Conservation (phyloP, 2,797 vertebrate genomes). For the Cryptoprocta ferox region DNA sequence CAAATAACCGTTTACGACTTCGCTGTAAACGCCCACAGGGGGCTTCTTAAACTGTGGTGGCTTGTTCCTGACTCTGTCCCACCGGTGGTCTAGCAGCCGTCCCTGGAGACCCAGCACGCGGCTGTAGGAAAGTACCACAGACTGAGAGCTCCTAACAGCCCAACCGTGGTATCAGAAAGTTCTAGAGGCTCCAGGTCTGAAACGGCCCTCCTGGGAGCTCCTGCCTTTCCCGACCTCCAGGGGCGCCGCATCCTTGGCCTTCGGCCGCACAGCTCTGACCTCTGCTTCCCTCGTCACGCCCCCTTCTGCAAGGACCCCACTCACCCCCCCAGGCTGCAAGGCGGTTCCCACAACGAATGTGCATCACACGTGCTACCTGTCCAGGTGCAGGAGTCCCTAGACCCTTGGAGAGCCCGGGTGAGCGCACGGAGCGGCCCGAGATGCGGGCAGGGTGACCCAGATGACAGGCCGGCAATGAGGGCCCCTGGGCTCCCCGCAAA, state of each 20-base stretch:
- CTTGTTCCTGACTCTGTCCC: background rate
- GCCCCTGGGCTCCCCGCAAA: background rate
- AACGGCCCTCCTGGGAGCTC: background rate
- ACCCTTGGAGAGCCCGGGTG: background rate
- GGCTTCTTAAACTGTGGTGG: background rate
- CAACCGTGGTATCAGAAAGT: background rate
- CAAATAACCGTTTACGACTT: fast-evolving
- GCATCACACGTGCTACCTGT: too few species aligned
- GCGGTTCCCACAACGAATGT: background rate
- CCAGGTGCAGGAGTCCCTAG: background rate
- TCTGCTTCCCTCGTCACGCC: background rate
- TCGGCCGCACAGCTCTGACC: background rate
- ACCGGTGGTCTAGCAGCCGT: background rate
- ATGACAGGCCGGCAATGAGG: background rate
- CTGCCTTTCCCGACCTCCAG: background rate
- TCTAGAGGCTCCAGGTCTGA: background rate
- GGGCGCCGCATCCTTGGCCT: background rate
- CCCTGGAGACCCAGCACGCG: background rate
- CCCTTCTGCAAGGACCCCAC: background rate
- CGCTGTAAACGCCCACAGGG: fast-evolving
- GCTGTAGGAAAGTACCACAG: background rate
- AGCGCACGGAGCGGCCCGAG: background rate
- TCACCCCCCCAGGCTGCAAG: background rate
- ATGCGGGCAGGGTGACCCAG: background rate
- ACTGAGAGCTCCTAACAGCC: background rate